These are phyloP conservation scores for Netelia fuscicornis DNA, from an alignment of 2,888 invertebrate genomes.

Conservation along the genomic window DNA sequence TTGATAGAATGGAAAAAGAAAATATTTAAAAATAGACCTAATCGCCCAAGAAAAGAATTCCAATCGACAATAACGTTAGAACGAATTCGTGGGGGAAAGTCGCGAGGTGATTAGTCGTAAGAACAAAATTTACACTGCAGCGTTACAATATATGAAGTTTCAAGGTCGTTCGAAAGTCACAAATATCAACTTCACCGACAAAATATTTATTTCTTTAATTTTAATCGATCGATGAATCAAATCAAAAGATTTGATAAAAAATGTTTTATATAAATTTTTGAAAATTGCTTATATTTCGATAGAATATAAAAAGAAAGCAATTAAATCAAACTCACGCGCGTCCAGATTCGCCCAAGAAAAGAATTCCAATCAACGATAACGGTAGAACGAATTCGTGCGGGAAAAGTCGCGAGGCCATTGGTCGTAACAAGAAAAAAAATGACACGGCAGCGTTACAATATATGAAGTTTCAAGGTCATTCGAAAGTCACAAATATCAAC, in stretches of 20 bases:
- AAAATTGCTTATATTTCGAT: too few relatives aligned
- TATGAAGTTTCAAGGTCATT: neutral
- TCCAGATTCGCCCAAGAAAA: neutral
- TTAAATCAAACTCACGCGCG: neutral
- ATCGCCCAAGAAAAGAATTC: neutral
- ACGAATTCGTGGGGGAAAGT: neutral
- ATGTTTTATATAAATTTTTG: too few relatives aligned
- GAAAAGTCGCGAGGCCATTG: constrained; percentile 6
- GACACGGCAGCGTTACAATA: neutral
- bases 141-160: too few relatives aligned
- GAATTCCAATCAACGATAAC: neutral
- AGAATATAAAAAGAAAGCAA: neutral
- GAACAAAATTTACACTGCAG: neutral
- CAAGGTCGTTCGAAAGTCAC: too few relatives aligned
- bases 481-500: too few relatives aligned
- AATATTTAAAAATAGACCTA: neutral
- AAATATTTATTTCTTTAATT: too few relatives aligned
- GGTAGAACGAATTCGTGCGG: neutral
- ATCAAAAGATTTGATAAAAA: too few relatives aligned
- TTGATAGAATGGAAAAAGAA: neutral
- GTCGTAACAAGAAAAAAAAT: neutral
- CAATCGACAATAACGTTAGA: neutral
- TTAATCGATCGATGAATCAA: too few relatives aligned
- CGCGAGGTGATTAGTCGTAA: constrained; percentile 5
- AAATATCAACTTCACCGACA: too few relatives aligned